phyloP scores from a whole-genome alignment of 2,113 vertebrate species.

The Nannobrachium achirus region DNA sequence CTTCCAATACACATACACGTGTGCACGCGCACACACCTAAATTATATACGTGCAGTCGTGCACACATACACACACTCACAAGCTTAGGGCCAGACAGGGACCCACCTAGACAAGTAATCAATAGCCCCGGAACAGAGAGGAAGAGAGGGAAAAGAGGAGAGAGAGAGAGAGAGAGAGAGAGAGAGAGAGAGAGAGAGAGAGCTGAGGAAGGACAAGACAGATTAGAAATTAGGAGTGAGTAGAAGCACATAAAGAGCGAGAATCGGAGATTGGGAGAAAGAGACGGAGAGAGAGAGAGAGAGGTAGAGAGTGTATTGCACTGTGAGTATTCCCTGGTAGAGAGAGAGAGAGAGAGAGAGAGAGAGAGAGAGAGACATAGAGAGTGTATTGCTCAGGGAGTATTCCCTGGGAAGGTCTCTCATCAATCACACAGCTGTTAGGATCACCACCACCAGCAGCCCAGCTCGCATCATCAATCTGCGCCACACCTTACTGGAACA shows the following conservation, averaged over 20 bases:
- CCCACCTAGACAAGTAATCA: constrained; percentile 79
- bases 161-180: constrained; percentile 12
- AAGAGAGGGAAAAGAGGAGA: constrained; percentile 26
- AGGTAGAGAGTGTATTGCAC: too few species aligned
- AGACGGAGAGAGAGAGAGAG: constrained; percentile 13
- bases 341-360: neutral
- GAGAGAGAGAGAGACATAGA: constrained; percentile 1
- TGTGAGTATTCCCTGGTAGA: too few species aligned
- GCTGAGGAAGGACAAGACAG: neutral
- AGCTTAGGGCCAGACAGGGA: constrained; percentile 68
- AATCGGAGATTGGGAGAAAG: neutral
- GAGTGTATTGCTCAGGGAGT: constrained; percentile 74
- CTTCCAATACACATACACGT: constrained; percentile 44
- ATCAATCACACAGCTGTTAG: constrained; percentile 82
- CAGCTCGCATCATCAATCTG: constrained; percentile 65
- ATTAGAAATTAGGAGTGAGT: too few species aligned
- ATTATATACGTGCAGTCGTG: constrained; percentile 26
- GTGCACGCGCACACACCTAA: constrained; percentile 20
- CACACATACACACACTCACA: constrained; percentile 20
- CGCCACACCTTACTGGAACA: constrained; percentile 43
- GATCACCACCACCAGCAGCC: constrained; percentile 62
- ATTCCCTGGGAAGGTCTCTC: constrained; percentile 70
- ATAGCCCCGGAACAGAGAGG: constrained; percentile 67
- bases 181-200: constrained; percentile 18
- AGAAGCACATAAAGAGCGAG: constrained; percentile 31